Evolutionary conservation across 2,888 invertebrate species (phyloP), one percentile per base, ranked within the genome.

Genomic region (Caenorhabditis drosophilae): DNA sequence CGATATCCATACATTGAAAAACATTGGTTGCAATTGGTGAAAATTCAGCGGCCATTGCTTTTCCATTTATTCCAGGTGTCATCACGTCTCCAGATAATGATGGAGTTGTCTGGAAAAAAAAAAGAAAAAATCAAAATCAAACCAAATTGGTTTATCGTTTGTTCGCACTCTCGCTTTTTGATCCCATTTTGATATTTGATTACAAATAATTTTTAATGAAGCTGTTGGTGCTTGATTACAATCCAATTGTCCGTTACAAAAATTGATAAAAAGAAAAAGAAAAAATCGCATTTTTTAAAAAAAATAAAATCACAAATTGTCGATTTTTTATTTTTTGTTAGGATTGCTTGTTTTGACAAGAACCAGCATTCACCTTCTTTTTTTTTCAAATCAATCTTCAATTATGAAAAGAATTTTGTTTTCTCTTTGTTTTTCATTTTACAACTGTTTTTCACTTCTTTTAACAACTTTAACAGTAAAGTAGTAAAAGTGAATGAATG

Each of bases 21-120:
- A 69, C 61, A 46, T 62, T 69, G 11, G 55, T 55, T 1, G 72
- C 66, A 34, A 72, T 72, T 22, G 72, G 72, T 12, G 66, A 62
- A 47, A 69, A 69, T 38, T 69, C 72, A 11, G 72, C 72, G 1
- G 68, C 71, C 64, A 70, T 70, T 16, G 69, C 64, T 44, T 61
- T 45, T 22, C 69, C 69, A 12, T 46, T 64, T 18, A 77, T 70
- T 31, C 74, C 75, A 2, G 77, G 77, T 0, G 77, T 72, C 25
- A 70, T 63, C n/a, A 75, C 67, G 27, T 62, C 63, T 11, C 55
- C 66, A 1, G 71, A 62, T 9, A 76, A 53, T 7, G 73, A 51
- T 9, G 76, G 76, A 7, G 73, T 67, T 2, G 69, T 46, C 76
- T 74, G 41, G 49, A 67, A 42, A 46, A 20, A 23, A 25, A 18